Base-by-base conservation (phyloP, 1,140 invertebrate genomes). In the Ditylenchus dipsaci region DNA sequence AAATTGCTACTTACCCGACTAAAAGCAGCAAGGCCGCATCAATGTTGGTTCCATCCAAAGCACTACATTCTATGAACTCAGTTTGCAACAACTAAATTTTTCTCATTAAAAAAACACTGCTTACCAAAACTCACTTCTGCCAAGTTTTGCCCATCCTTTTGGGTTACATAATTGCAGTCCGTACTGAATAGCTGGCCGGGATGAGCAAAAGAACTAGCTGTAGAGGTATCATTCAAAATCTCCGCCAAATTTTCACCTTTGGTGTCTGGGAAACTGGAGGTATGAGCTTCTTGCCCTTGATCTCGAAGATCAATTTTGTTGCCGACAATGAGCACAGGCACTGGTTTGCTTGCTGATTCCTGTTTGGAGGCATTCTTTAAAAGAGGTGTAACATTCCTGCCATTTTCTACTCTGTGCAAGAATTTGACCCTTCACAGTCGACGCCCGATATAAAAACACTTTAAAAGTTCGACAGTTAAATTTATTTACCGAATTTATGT, bases 51-150 rank as follows among this genome's bases (percentile, higher is more conserved):
- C 77, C 76, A 42, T 78, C 77, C 26, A 72, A 45, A 19, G 77
- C 77, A 63, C 77, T 79, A 15, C 64, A 71, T 66, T 78, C 77
- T 42, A 78, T 69, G 62, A 78, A 78, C 19, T 74, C 62, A 13
- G 72, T 72, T 38, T 65, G 76, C 57, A 78, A 53, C 13, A 75
- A 42, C 76, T 78, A 42, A 59, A 76, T 56, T 21, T 45, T 38
- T n/a, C 9, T 29, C 17, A 9, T 63, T 43, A 68, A 68, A 45
- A 19, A 30, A 68, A 67, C 1, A 11, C 29, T 27, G 21, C n/a
- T 27, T 62, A 26, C 8, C 15, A 21, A 63, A 63, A 65, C 67
- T 49, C 21, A 78, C 76, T 60, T 78, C 72, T 8, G 77, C 67
- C 38, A 78, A 59, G 33, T 74, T 64, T 43, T 74, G 72, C 3